Base-by-base conservation (phyloP, 2,797 vertebrate species). In the Falco cherrug region DNA sequence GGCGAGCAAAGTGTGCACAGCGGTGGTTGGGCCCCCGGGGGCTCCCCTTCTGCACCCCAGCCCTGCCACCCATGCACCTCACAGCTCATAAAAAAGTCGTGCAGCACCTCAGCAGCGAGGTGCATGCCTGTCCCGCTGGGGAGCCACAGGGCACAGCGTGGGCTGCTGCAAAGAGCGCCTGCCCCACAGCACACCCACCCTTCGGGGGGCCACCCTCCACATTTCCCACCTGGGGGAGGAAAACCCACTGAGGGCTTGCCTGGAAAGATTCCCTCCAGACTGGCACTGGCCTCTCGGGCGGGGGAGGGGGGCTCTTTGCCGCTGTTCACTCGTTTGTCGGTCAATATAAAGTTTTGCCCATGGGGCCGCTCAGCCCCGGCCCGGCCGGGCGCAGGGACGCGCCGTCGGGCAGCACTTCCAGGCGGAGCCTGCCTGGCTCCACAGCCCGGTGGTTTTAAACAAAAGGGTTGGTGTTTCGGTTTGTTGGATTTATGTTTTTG, bases 391-490 rank as follows among this genome's bases (percentile, higher is more conserved):
- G 13, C 33, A 29, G 16, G 83, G 75, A 57, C 75, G 81, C 61
- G 48, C 93, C 78, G 50, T 93, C 92, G 71, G 78, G 50, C 28
- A 8, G 48, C 74, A 89, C 91, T 96, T 88, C 90, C 83, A 88
- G 81, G 83, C 77, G 37, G 85, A 97, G 86, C 95, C 93, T 35
- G 87, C 91, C 87, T 47, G 59, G 76, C 94, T 95, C 81, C 94
- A 60, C 92, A 89, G 93, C 91, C 93, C 26, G 76, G 93, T 84
- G 94, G 84, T 88, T 96, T 94, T 47, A 88, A 97, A 96, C 97
- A 97, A 97, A 97, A 95, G 85, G 39, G 33, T 81, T 84, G 85
- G 3, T 3, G 2, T 31, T 48, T 63, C 10, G 24, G 10, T n/a
- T 70, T 71, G 14, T 33, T 64, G 50, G 16, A 18, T 45, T 45